phyloP scores from a whole-genome alignment of 2,888 invertebrate species.

The Polydrusus tereticollis region DNA sequence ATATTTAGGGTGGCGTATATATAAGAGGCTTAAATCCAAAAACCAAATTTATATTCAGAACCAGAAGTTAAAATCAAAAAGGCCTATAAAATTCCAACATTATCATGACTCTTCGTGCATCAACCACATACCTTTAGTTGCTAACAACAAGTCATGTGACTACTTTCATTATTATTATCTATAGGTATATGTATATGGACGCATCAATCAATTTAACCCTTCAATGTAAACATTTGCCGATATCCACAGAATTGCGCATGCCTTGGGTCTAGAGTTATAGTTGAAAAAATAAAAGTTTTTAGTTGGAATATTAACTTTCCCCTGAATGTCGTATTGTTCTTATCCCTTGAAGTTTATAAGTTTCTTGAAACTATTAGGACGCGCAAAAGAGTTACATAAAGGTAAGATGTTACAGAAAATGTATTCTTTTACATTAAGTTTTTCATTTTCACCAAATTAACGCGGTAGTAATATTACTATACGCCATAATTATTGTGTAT shows the following conservation, averaged over 20 bases:
- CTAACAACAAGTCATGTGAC: background rate
- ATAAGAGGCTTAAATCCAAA: too few relatives aligned
- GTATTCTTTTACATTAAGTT: too few relatives aligned
- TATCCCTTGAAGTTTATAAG: background rate
- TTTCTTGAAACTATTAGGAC: background rate
- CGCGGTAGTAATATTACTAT: too few relatives aligned
- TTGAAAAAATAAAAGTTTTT: background rate
- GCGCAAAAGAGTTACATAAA: background rate
- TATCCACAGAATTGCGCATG: background rate
- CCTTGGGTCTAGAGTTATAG: background rate
- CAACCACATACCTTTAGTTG: too few relatives aligned
- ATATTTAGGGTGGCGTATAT: too few relatives aligned
- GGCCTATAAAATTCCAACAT: too few relatives aligned
- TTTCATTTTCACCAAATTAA: too few relatives aligned
- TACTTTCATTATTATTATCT: background rate
- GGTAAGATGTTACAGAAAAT: background rate
- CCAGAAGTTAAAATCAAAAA: too few relatives aligned
- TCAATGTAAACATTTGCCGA: constrained; percentile 7
- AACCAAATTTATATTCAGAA: too few relatives aligned
- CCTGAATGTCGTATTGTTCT: background rate
- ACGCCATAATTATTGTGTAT: too few relatives aligned
- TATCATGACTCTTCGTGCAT: too few relatives aligned
- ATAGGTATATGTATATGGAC: background rate
- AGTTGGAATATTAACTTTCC: background rate
- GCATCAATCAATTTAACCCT: constrained; percentile 7